Base-by-base conservation (phyloP, 2,113 vertebrate species). In the Terrapene triunguis region DNA sequence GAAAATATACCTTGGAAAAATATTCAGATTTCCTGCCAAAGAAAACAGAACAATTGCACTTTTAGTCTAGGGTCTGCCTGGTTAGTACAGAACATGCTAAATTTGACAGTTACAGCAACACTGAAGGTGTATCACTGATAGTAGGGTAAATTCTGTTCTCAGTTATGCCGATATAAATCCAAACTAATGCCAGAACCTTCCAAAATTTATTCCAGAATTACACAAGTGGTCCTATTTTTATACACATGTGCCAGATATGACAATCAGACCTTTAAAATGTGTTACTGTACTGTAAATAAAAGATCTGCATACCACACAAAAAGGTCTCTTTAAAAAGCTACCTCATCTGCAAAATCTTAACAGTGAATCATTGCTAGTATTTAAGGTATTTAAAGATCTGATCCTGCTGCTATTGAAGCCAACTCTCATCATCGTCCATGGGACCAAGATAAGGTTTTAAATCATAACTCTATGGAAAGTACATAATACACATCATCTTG, bases 1-100 rank as follows among this genome's bases (percentile, higher is more conserved):
- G 89, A 95, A 91, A 95, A 92, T 42, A 11, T 5, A 87, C 5
- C 42, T 82, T 72, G 54, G 80, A 25, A 92, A 94, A 96, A 94
- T 44, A 57, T 54, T 87, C 17, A 87, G 9, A 10, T 80, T 97
- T 47, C 85, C 50, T 88, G 47, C 79, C 74, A 79, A 94, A 81
- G 25, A 89, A 96, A 86, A 89, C 3, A 42, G 54, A 81, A 47
- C 25, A 13, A 83, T 57, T 92, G 92, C 3, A 89, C 55, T 90
- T 91, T 54, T 79, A 8, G 48, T 21, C 25, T 12, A 5, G 42
- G 8, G 59, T 5, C 5, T 25, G 24, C 0, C 0, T 17, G 62
- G 78, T 27, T 76, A 72, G 19, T 85, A 59, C 42, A 89, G 4
- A 5, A 6, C 14, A 14, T 21, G 21, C 32, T 53, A 78, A 32